A percentile compares a stretch with the other conserved stretches of the same genome.
These are phyloP conservation scores for Gobionotothen gibberifrons DNA, from an alignment of 2,797 vertebrate genomes.

Conservation along the genomic window DNA sequence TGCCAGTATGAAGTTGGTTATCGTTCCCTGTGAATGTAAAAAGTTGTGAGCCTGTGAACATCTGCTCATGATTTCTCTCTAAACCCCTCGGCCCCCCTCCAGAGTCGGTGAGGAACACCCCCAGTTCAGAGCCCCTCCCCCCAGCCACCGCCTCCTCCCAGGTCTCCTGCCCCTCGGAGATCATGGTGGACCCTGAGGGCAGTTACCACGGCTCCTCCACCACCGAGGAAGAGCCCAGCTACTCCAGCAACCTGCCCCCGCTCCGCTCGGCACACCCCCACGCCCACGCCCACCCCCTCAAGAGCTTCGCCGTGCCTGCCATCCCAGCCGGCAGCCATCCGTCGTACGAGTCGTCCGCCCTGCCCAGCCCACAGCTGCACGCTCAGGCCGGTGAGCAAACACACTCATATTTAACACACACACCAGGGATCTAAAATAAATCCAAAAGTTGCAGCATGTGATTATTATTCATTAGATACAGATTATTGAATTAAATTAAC, in stretches of 20 bases:
- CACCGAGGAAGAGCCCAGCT: slow-evolving; percentile 90
- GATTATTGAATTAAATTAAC: background rate
- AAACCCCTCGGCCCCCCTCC: slow-evolving; percentile 21
- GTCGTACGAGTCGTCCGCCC: slow-evolving; percentile 88
- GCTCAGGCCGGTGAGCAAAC: slow-evolving; percentile 89
- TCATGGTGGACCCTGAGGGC: slow-evolving; percentile 87
- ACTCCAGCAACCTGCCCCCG: slow-evolving; percentile 84
- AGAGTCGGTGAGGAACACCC: slow-evolving; percentile 95
- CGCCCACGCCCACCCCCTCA: slow-evolving; percentile 90
- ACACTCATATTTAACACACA: background rate
- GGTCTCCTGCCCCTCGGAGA: slow-evolving; percentile 88
- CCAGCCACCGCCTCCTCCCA: slow-evolving; percentile 82
- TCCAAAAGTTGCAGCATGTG: background rate
- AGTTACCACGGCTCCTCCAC: slow-evolving; percentile 89
- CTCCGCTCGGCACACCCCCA: slow-evolving; percentile 86
- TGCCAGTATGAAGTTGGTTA: background rate
- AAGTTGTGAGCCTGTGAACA: background rate
- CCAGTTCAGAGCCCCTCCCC: slow-evolving; percentile 92
- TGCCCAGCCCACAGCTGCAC: slow-evolving; percentile 94
- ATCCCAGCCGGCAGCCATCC: slow-evolving; percentile 81
- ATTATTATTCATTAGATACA: background rate
- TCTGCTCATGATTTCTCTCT: background rate
- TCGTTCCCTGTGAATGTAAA: background rate
- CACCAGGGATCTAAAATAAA: background rate
- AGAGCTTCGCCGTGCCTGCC: slow-evolving; percentile 95